phyloP scores from a whole-genome alignment of 2,888 invertebrate genomes.

The Athalia circularis region DNA sequence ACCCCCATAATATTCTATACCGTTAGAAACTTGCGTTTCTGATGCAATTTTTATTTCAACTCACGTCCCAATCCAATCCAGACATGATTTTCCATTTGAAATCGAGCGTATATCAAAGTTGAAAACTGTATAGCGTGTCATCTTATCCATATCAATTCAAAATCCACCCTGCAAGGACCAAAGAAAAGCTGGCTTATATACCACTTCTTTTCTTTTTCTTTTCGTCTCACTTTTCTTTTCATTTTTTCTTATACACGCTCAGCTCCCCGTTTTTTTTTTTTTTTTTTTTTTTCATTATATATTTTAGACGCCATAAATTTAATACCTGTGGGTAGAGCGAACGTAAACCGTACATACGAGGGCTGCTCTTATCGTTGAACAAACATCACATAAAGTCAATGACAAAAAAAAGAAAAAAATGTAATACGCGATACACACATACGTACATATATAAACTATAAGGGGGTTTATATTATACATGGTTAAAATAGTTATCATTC shows the following conservation, averaged over 20 bases:
- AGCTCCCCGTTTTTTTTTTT: no score
- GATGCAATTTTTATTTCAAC: slow-evolving; percentile 64
- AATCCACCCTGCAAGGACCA: not conserved
- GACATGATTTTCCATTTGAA: slow-evolving; percentile 72
- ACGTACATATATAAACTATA: slow-evolving; percentile 30
- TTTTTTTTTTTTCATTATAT: no score
- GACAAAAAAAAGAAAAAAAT: not conserved
- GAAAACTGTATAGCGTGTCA: slow-evolving; percentile 48
- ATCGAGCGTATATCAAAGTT: slow-evolving; percentile 71
- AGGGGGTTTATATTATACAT: not conserved
- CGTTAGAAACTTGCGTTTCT: no score
- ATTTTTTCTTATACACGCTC: slow-evolving; percentile 2
- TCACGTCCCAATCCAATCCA: slow-evolving; percentile 71
- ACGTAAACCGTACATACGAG: no score
- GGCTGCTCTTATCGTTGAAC: no score
- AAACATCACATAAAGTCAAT: no score
- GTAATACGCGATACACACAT: no score
- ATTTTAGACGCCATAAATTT: no score
- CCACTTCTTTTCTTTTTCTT: slow-evolving; percentile 6
- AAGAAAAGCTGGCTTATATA: not conserved
- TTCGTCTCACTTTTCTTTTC: slow-evolving; percentile 37
- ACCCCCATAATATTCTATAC: slow-evolving; percentile 5
- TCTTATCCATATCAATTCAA: slow-evolving; percentile 71
- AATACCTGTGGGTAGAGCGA: no score
- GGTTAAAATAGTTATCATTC: not conserved